A percentile compares a stretch with the other conserved stretches of the same genome.
These are phyloP conservation scores for Craterocephalus amniculus DNA, from an alignment of 2,797 vertebrate species.

Conservation along the genomic window DNA sequence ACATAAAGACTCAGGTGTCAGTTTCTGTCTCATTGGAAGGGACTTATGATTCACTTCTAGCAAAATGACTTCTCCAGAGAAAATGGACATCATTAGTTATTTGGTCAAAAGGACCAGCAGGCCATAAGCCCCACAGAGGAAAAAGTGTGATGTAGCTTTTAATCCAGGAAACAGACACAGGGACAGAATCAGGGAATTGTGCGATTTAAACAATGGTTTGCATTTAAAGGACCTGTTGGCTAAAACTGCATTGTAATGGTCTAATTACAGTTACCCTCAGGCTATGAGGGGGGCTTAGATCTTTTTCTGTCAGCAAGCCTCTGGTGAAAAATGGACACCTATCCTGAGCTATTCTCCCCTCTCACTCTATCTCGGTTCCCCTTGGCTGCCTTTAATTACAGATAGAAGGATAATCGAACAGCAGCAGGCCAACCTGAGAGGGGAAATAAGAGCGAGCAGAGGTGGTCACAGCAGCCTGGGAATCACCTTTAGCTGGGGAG, in stretches of 20 bases:
- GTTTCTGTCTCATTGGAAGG: conserved; percentile 1
- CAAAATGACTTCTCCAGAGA: conserved; percentile 21
- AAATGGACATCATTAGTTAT: conserved; percentile 2
- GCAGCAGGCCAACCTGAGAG: conserved; percentile 44
- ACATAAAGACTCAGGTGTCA: conserved; percentile 1
- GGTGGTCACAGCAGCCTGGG: conserved; percentile 46
- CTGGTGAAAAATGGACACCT: conserved; percentile 75
- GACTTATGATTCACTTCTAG: conserved; percentile 21
- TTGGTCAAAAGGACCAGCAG: conserved; percentile 14
- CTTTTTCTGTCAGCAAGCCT: conserved; percentile 42
- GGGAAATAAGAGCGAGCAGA: conserved; percentile 41
- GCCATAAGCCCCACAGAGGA: neutral
- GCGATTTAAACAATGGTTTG: neutral
- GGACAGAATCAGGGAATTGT: neutral
- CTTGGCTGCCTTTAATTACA: conserved; percentile 85
- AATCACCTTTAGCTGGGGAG: conserved; percentile 43
- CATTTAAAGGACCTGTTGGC: conserved; percentile 7
- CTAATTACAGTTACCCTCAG: conserved; percentile 33
- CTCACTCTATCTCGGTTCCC: conserved; percentile 69
- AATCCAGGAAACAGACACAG: neutral
- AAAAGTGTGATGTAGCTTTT: neutral
- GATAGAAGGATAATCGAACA: conserved; percentile 76
- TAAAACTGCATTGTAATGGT: conserved; percentile 40
- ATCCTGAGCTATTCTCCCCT: conserved; percentile 53
- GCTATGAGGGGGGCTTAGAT: conserved; percentile 30